These are phyloP conservation scores for Anagyrus pseudococci DNA, from an alignment of 2,888 invertebrate species.

Conservation along the genomic window DNA sequence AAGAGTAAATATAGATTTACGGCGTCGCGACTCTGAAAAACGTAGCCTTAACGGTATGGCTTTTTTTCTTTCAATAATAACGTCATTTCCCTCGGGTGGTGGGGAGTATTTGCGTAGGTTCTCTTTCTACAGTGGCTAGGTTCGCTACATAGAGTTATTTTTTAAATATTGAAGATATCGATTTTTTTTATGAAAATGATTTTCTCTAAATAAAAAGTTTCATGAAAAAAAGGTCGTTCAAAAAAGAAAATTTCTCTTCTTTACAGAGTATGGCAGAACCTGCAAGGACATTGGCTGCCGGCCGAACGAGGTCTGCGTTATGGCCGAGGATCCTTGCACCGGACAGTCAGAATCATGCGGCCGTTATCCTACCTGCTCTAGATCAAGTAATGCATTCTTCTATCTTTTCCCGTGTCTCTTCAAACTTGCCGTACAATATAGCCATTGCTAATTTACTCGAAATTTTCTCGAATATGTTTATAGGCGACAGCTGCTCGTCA, in stretches of 20 bases:
- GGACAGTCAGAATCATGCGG: slow-evolving; percentile 68
- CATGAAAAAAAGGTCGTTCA: no score
- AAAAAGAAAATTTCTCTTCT: slow-evolving; percentile 10
- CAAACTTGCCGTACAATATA: no score
- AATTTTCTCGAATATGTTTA: no score
- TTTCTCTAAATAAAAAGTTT: no score
- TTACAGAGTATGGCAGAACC: slow-evolving; percentile 77
- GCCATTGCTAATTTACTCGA: background rate
- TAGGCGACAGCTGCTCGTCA: slow-evolving; percentile 49
- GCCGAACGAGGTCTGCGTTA: slow-evolving; percentile 74
- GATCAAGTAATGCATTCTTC: slow-evolving; percentile 53
- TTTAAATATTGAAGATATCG: no score
- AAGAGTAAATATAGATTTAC: slow-evolving; percentile 6
- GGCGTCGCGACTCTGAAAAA: background rate
- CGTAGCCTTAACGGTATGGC: background rate
- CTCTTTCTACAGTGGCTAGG: no score
- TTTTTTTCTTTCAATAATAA: background rate
- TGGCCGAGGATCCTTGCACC: slow-evolving; percentile 75
- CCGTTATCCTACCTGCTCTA: slow-evolving; percentile 73
- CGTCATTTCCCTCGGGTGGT: no score
- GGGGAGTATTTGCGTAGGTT: no score
- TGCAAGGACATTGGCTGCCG: slow-evolving; percentile 82
- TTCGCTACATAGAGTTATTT: no score
- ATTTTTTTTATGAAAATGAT: no score
- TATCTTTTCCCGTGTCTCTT: background rate